Base-by-base conservation (phyloP, 2,797 vertebrate genomes). In the Steatocranus sp. region DNA sequence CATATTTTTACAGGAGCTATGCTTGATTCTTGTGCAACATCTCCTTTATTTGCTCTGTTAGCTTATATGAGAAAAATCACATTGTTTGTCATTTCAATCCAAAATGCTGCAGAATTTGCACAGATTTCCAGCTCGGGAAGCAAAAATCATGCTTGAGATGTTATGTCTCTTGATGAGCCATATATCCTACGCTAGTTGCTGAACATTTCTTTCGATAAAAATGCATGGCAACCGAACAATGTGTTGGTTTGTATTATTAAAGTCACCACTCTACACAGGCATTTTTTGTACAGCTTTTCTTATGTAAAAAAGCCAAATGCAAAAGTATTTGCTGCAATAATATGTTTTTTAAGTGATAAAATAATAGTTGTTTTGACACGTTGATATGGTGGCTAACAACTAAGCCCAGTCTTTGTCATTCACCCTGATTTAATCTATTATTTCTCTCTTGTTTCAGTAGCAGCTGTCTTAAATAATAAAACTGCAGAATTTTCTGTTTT, bases 51-150 rank as follows among this genome's bases (percentile, higher is more conserved):
- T 80, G 50, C 50, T n/a, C 8, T 34, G 61, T 76, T n/a, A 81
- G 58, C 51, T 76, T 68, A 23, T 43, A 49, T 36, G 25, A 80
- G 25, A 66, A 36, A 75, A 75, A 75, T 86, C 20, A 20, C 6
- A 63, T 70, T 8, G 2, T 87, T 80, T 84, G 48, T 76, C 6
- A 51, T 54, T 87, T 88, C 46, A 46, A 90, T 93, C 83, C 74
- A 78, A 91, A 93, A 94, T 93, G 91, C 94, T 94, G 94, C 94
- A 91, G 61, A 83, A 85, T 95, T 95, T 94, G 93, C 95, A 96
- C 94, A 93, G 53, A 83, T 91, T 91, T 87, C 86, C 80, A 83
- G 50, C 15, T 83, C 66, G 83, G 85, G 81, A 91, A 88, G 84
- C 49, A 85, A 85, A 85, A 83, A 68, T 46, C 41, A 50, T 84